Percentiles rank a stretch among this genome's conserved stretches.
Evolutionary conservation across 2,888 invertebrate genomes (phyloP).

Genomic region (Cerastis leucographa): DNA sequence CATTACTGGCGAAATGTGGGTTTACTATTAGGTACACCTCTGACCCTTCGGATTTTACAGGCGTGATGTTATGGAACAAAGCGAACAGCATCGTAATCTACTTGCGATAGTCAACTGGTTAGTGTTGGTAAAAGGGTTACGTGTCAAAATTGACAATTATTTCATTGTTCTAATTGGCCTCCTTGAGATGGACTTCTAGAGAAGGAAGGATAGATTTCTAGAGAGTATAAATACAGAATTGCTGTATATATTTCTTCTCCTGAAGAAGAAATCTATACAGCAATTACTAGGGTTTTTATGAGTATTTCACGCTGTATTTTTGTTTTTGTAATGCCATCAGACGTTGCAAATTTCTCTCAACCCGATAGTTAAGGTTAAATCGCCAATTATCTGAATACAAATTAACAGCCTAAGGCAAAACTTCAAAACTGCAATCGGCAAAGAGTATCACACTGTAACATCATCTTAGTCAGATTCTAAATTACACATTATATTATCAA

Average conservation of each 20-base stretch:
- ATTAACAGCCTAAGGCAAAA: background rate
- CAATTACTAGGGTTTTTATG: background rate
- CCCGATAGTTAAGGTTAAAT: background rate
- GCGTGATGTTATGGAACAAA: background rate
- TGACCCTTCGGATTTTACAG: background rate
- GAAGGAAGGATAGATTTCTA: too few species aligned
- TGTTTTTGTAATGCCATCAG: background rate
- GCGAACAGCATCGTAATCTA: background rate
- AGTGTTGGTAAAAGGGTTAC: background rate
- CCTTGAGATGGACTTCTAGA: background rate
- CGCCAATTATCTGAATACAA: background rate
- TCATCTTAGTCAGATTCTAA: background rate
- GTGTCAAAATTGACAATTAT: background rate
- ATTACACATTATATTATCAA: slow-evolving; percentile 15
- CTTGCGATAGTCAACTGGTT: background rate
- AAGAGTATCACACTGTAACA: background rate
- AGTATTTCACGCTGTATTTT: background rate
- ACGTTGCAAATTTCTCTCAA: background rate
- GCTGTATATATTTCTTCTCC: too few species aligned
- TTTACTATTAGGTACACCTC: background rate
- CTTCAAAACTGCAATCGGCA: background rate
- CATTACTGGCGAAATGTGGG: background rate
- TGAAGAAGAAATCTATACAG: background rate
- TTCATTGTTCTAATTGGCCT: background rate
- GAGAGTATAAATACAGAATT: too few species aligned